Evolutionary conservation across 2,797 vertebrate genomes (phyloP).

Genomic region (Neopelma chrysocephalum): DNA sequence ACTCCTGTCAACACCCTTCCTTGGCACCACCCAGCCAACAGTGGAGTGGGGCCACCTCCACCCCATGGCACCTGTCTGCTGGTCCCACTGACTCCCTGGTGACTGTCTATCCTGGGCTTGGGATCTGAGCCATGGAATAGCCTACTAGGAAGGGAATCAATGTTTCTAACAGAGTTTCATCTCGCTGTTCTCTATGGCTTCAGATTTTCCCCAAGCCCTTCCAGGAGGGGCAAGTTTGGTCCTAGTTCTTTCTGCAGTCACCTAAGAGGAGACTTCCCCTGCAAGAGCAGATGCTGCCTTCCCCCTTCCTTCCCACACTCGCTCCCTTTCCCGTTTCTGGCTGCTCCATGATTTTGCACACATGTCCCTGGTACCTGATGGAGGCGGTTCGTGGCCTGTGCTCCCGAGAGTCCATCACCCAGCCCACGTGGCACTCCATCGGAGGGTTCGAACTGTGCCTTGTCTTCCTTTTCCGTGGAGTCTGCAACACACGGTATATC

Average conservation of each 20-base stretch:
- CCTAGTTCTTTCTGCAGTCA: background rate
- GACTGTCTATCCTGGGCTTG: background rate
- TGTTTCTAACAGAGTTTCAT: background rate
- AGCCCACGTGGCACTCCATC: constrained; percentile 97
- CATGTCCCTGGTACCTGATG: constrained; percentile 81
- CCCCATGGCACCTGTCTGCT: fast-evolving
- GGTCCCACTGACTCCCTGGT: background rate
- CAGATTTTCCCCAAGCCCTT: background rate
- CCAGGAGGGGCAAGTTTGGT: background rate
- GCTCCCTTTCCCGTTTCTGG: background rate
- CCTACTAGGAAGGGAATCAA: background rate
- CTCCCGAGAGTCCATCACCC: constrained; percentile 99
- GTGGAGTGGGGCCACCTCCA: fast-evolving
- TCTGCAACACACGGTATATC: constrained; percentile 75
- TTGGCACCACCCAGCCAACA: background rate
- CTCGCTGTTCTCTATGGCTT: background rate
- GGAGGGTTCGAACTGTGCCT: constrained; percentile 98
- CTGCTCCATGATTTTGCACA: fast-evolving
- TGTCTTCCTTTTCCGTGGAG: constrained; percentile 96
- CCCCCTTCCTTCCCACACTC: background rate
- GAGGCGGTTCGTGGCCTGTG: constrained; percentile 94
- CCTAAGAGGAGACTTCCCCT: background rate
- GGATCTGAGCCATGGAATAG: background rate
- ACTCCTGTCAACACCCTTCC: background rate
- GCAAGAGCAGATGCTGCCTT: background rate